These are phyloP conservation scores for Amphiprion percula DNA, from an alignment of 2,113 vertebrate species.

Conservation along the genomic window DNA sequence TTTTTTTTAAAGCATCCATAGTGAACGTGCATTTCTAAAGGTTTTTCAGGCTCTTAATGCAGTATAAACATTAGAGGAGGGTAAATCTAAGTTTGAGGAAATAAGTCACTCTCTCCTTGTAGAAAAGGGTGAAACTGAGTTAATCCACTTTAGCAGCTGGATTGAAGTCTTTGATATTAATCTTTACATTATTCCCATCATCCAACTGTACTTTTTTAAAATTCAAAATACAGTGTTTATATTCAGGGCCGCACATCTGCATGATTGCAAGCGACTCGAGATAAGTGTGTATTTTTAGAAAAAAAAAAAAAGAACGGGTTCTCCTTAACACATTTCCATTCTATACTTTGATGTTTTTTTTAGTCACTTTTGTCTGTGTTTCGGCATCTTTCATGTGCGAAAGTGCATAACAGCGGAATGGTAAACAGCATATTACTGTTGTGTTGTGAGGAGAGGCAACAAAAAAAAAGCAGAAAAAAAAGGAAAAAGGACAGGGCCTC, in stretches of 20 bases:
- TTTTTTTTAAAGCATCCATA: slow-evolving; percentile 13
- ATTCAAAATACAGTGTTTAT: slow-evolving; percentile 20
- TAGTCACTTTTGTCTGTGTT: background rate
- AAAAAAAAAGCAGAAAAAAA: slow-evolving; percentile 14
- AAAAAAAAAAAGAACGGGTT: background rate
- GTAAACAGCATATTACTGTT: slow-evolving; percentile 48
- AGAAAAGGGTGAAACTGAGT: background rate
- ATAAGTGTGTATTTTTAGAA: slow-evolving; percentile 11
- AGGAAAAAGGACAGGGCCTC: slow-evolving; percentile 27
- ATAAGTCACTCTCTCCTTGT: slow-evolving; percentile 1
- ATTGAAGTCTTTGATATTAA: slow-evolving; percentile 1
- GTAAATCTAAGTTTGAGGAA: slow-evolving; percentile 1
- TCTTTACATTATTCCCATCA: background rate
- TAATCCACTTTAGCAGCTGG: background rate
- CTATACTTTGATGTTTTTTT: slow-evolving; percentile 10
- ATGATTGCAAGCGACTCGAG: slow-evolving; percentile 3
- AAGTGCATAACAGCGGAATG: slow-evolving; percentile 18
- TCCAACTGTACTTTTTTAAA: background rate
- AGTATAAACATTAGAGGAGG: slow-evolving; percentile 3
- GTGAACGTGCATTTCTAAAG: slow-evolving; percentile 8
- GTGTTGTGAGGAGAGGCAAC: slow-evolving; percentile 11
- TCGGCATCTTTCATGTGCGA: slow-evolving; percentile 7
- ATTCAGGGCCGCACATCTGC: slow-evolving; percentile 5
- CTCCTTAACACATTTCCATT: slow-evolving; percentile 5
- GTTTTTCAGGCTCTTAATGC: background rate